Evolutionary conservation across 2,888 invertebrate species (phyloP), one percentile per base, ranked within the genome.

Genomic region (Epinotia bilunana): DNA sequence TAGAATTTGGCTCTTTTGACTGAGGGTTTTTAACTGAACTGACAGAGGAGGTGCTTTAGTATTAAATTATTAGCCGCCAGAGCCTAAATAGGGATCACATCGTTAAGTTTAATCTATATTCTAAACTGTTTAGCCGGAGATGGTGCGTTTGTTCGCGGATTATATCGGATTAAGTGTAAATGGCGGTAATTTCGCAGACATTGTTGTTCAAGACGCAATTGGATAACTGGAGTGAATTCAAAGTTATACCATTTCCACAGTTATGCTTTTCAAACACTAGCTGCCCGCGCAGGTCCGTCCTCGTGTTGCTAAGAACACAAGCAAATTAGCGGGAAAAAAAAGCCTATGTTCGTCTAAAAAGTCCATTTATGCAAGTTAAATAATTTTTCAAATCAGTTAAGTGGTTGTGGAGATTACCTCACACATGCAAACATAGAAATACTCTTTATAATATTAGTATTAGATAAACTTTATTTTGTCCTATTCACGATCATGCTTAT

Each of bases 51-150:
- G 28, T 23, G 16, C 16, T 53, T 57, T n/a, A 72, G 77, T 74
- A 77, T 85, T 85, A 82, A 86, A 85, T 86, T 84, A 86, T 81
- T 80, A 80, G 81, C 81, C 77, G 82, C 83, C 83, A 86, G 85
- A 86, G 88, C 88, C 84, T 83, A 88, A 89, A 89, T 89, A 87
- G 87, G 85, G 87, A 87, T 88, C 87, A 87, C 85, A 84, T 88
- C 87, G 88, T 92, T 89, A 89, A 90, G 90, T 89, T 89, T 90
- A 90, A 91, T 90, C 88, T 88, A 87, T 88, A 89, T 90, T 88
- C 88, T 87, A 88, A 90, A 89, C 86, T 87, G 84, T 90, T 89
- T 86, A 85, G 85, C 81, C 80, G 83, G 82, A 82, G 84, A 80
- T 82, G 80, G 81, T 81, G 81, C 84, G 87, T 86, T 88, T 86